These are phyloP conservation scores for Tyto alba DNA, from an alignment of 2,113 vertebrate genomes.

Conservation along the genomic window DNA sequence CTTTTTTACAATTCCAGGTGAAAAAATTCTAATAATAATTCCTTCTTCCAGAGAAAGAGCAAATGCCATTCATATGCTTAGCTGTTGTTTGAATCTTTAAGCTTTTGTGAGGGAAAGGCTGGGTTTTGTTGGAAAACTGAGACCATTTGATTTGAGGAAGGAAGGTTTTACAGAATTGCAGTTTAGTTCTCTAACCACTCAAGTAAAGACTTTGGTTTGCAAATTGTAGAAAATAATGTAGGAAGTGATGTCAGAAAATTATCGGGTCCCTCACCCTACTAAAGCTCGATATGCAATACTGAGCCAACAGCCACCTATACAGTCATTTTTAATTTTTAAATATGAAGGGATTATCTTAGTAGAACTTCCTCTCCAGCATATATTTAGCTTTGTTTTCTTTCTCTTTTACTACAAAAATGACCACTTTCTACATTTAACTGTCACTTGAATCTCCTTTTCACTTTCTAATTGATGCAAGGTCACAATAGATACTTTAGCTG, in stretches of 20 bases:
- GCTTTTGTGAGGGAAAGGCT: background rate
- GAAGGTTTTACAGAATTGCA: background rate
- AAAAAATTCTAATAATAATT: background rate
- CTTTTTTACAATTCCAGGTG: background rate
- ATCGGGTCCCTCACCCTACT: background rate
- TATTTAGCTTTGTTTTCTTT: background rate
- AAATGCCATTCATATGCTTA: background rate
- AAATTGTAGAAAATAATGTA: background rate
- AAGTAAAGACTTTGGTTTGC: background rate
- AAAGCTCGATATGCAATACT: background rate
- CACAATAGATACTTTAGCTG: background rate
- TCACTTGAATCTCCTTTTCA: background rate
- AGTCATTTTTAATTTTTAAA: background rate
- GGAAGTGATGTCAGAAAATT: background rate
- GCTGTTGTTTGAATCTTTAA: background rate
- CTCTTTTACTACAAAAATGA: background rate
- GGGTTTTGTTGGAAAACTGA: background rate
- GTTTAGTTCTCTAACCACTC: background rate
- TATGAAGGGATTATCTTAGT: background rate
- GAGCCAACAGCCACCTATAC: background rate
- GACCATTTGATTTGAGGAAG: background rate
- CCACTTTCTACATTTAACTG: background rate
- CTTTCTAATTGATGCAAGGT: background rate
- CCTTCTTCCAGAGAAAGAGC: background rate
- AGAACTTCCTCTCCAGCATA: background rate